Conservation (phyloP, 2,797 vertebrate species). For the Myotis myotis region DNA sequence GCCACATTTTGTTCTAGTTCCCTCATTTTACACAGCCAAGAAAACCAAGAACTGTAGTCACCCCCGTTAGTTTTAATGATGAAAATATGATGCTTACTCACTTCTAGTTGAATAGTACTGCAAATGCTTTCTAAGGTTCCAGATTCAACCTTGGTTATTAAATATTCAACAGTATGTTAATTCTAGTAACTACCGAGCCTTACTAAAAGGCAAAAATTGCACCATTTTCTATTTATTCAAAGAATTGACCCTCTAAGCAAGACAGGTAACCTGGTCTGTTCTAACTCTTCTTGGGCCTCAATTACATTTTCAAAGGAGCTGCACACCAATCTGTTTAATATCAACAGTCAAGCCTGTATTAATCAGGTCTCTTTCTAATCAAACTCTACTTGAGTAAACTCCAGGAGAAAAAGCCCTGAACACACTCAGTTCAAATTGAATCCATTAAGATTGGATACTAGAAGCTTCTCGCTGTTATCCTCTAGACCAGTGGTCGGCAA, state of each 20-base stretch:
- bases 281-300: not conserved
- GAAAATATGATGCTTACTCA: not conserved
- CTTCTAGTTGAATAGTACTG: slow-evolving; percentile 46
- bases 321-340: not conserved
- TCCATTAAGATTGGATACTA: not conserved
- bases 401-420: not conserved
- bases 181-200: not conserved
- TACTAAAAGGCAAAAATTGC: slow-evolving; percentile 32
- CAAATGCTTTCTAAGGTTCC: slow-evolving; percentile 19
- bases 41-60: slow-evolving; percentile 29
- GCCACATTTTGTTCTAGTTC: not conserved
- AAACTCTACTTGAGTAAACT: not conserved
- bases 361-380: not conserved
- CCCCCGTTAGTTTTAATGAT: not conserved
- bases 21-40: slow-evolving; percentile 37
- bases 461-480: not conserved
- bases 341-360: not conserved
- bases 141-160: slow-evolving; percentile 33
- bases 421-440: slow-evolving; percentile 26
- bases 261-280: not conserved
- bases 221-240: slow-evolving; percentile 22
- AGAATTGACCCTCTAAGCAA: not conserved
- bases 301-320: not conserved
- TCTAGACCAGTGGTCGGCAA: not conserved
- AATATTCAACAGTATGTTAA: slow-evolving; percentile 16